A percentile compares a stretch with the other conserved stretches of the same genome.
phyloP scores from a whole-genome alignment of 2,888 invertebrate genomes.

The Hecatera dysodea region DNA sequence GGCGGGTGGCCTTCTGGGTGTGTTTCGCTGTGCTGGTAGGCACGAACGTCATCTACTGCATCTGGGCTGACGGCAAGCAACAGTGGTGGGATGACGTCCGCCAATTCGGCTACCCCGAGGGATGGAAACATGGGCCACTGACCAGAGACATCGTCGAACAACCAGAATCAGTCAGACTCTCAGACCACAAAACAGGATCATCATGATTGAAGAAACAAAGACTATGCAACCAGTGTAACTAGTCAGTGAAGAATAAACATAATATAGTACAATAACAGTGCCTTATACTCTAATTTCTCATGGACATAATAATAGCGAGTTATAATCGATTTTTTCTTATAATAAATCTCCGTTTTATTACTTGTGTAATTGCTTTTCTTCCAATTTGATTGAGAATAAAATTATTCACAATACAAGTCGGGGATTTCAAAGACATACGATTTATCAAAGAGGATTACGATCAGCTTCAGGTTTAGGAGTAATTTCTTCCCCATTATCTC shows the following conservation, averaged over 20 bases:
- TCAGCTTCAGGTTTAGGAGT: background rate
- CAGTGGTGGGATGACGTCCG: constrained; percentile 93
- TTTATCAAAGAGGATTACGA: constrained; percentile 18
- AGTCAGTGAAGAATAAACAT: constrained; percentile 71
- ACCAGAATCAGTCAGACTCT: constrained; percentile 76
- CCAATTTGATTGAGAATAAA: constrained; percentile 16
- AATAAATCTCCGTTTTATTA: constrained; percentile 55
- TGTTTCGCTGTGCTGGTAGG: constrained; percentile 92
- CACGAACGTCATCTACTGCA: constrained; percentile 92
- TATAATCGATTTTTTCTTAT: constrained; percentile 52
- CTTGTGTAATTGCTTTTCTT: constrained; percentile 4
- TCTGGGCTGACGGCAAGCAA: constrained; percentile 93
- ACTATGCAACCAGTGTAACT: constrained; percentile 69
- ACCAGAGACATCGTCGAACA: constrained; percentile 73
- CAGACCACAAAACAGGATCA: constrained; percentile 72
- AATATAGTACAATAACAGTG: constrained; percentile 67
- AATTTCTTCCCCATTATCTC: constrained; percentile 25
- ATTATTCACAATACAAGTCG: background rate
- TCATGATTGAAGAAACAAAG: constrained; percentile 34
- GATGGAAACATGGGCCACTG: constrained; percentile 84
- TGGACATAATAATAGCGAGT: constrained; percentile 53
- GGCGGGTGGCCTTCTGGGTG: constrained; percentile 94
- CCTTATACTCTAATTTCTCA: constrained; percentile 65
- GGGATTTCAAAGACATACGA: constrained; percentile 11
- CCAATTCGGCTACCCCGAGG: constrained; percentile 84